Percentiles rank a stretch among this genome's conserved stretches.
Conservation (phyloP, 2,888 invertebrate species). For the Clostera curtula region DNA sequence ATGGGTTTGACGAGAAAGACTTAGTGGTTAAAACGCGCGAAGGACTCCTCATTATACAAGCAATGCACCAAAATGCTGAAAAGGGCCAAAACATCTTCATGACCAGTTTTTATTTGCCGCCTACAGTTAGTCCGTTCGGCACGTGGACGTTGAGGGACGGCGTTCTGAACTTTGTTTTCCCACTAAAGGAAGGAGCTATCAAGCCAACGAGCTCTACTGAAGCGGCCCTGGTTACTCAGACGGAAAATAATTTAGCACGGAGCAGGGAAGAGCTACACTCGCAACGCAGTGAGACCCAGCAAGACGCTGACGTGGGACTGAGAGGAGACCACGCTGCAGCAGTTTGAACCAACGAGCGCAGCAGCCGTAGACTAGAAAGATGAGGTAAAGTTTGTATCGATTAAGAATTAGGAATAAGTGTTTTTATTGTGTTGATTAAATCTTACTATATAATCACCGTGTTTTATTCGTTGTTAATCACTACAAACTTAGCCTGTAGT, state of each 20-base stretch:
- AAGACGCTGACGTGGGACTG: constrained; percentile 38
- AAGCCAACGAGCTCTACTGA: constrained; percentile 7
- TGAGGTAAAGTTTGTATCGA: constrained; percentile 54
- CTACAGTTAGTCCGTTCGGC: constrained; percentile 35
- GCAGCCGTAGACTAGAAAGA: constrained; percentile 52
- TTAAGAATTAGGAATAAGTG: constrained; percentile 36
- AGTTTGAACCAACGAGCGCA: constrained; percentile 23
- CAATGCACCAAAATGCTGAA: constrained; percentile 26
- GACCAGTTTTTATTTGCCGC: constrained; percentile 41
- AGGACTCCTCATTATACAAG: constrained; percentile 53
- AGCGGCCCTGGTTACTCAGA: constrained; percentile 11
- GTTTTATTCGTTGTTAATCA: no score
- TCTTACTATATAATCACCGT: no score
- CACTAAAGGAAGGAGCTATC: constrained; percentile 24
- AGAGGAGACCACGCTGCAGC: constrained; percentile 17
- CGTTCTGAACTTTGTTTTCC: constrained; percentile 42
- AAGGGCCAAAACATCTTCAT: constrained; percentile 32
- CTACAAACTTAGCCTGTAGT: no score
- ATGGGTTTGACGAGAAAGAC: constrained; percentile 48
- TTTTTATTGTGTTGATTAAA: no score
- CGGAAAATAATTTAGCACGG: constrained; percentile 10
- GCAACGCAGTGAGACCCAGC: constrained; percentile 7
- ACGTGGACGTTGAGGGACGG: constrained; percentile 44
- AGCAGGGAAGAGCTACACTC: constrained; percentile 44
- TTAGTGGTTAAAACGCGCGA: constrained; percentile 52